phyloP scores from a whole-genome alignment of 2,888 invertebrate species.

The Gandaritis pyraliata region DNA sequence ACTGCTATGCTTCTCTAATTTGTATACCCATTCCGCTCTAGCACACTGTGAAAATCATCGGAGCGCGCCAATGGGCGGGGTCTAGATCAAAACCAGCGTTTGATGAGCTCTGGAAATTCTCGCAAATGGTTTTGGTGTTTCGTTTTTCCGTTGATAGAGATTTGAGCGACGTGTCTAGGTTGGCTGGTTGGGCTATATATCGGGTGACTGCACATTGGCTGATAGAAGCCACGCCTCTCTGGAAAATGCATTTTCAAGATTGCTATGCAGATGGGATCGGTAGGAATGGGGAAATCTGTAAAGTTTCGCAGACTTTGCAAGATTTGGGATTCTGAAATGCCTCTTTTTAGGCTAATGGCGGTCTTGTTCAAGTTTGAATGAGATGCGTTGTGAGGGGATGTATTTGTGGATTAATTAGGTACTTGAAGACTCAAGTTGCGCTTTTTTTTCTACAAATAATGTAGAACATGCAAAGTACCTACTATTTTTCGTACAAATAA shows the following conservation, averaged over 20 bases:
- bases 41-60: conserved; percentile 63
- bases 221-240: conserved; percentile 78
- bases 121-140: conserved; percentile 50
- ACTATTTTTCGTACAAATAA: too few relatives aligned
- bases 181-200: conserved; percentile 73
- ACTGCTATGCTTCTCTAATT: conserved; percentile 67
- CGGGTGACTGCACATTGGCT: conserved; percentile 84
- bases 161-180: conserved; percentile 53
- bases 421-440: conserved; percentile 13
- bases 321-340: conserved; percentile 53
- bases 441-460: not conserved
- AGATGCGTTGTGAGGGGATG: conserved; percentile 33
- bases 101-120: conserved; percentile 64
- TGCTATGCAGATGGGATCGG: conserved; percentile 77
- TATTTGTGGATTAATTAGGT: conserved; percentile 26
- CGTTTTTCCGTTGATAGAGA: conserved; percentile 47
- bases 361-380: conserved; percentile 40
- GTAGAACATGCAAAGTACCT: too few relatives aligned
- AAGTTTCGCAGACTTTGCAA: conserved; percentile 54
- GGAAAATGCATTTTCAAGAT: conserved; percentile 83
- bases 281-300: conserved; percentile 59
- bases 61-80: conserved; percentile 80
- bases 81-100: conserved; percentile 55
- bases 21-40: conserved; percentile 59
- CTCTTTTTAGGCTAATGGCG: conserved; percentile 65